phyloP scores from a whole-genome alignment of 2,113 vertebrate species.

The Fregata magnificens region DNA sequence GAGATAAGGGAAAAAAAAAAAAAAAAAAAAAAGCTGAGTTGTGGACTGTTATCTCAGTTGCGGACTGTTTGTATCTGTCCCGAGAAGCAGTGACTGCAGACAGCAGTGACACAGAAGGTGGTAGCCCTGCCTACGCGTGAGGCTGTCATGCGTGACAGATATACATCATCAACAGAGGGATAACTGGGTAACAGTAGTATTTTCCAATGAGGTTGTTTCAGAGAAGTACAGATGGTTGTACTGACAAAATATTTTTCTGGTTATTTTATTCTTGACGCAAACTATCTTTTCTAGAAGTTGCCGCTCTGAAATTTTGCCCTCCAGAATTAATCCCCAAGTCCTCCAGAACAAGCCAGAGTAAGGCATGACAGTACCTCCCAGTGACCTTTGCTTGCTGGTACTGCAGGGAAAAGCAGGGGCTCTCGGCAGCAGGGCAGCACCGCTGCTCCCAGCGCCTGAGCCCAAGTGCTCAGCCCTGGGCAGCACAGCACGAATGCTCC shows the following conservation, averaged over 20 bases:
- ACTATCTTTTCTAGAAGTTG: neutral
- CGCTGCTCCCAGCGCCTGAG: accelerated
- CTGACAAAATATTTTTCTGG: neutral
- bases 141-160: neutral
- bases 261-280: neutral
- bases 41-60: neutral
- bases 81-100: neutral
- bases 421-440: neutral
- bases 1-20: neutral
- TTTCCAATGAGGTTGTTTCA: neutral
- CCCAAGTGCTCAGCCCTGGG: neutral
- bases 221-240: neutral
- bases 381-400: accelerated
- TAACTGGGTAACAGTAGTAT: neutral
- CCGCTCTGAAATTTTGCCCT: neutral
- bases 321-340: neutral
- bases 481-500: accelerated
- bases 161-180: neutral
- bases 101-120: neutral
- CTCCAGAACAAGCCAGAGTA: neutral
- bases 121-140: neutral
- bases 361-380: neutral
- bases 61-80: neutral
- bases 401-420: neutral
- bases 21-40: neutral